Base-by-base conservation (phyloP, 2,797 vertebrate genomes). In the Sebastes oblongus region DNA sequence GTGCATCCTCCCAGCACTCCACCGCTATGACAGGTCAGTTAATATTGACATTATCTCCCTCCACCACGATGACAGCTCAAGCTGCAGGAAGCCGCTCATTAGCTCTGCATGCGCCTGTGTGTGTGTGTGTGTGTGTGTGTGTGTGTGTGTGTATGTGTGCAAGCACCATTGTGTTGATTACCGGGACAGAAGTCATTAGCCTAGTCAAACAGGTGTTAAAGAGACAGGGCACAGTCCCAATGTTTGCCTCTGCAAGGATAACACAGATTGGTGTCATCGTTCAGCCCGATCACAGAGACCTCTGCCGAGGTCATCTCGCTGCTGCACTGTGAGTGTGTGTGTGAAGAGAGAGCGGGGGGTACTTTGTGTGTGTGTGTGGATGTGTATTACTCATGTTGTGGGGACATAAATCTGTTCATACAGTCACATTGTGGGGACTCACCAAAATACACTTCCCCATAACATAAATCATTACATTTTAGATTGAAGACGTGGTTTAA, bases 31-130 rank as follows among this genome's bases (percentile, higher is more conserved):
- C 93, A 93, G 86, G 91, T 92, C 91, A 88, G 91, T 94, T 94
- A 94, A 94, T 95, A 92, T 92, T 93, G 92, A 93, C 93, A 92
- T 93, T 90, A 93, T 89, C 90, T 90, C 81, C 73, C 78, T 83
- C 68, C 75, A 82, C 80, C 76, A 80, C 59, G 7, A 75, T 90
- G 92, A 91, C 93, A 93, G 93, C 88, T 81, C 60, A 76, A 92
- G 83, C 91, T 80, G 87, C 89, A 83, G 91, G 90, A 90, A 85
- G 87, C 82, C 6, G 22, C 92, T 93, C 92, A 91, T 94, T 93
- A 95, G 78, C 88, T 85, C 86, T 66, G 77, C 80, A 55, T 84
- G 90, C 22, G 27, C 54, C 69, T 29, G 27, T 70, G 3, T 29
- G 27, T 29, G 27, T 27, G 27, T 32, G 69, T 70, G 61, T 18